Base-by-base conservation (phyloP, 1,140 invertebrate species). In the Drosophila busckii region DNA sequence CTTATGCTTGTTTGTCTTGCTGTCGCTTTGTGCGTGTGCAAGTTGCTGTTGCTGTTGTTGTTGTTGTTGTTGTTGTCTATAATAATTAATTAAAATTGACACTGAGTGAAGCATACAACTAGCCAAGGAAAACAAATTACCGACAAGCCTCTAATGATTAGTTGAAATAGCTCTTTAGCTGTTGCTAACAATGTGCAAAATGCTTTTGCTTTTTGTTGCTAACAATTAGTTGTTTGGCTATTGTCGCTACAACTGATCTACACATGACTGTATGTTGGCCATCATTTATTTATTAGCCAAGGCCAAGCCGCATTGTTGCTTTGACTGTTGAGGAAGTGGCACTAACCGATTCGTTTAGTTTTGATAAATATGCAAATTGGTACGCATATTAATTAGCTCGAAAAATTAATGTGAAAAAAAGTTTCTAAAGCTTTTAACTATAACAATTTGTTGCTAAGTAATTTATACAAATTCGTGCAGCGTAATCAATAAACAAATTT, bases 21-120 rank as follows among this genome's bases (percentile, higher is more conserved):
- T 17, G 46, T 20, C 31, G 41, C 32, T 25, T 7, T 19, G 25
- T 17, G 41, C 12, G 5, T 13, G 13, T 26, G 17, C 16, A 4
- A 37, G 17, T 44, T 32, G n/a, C 25, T 16, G 45, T 34, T 50
- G 22, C 42, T 31, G 26, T 37, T 58, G 16, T 16, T 35, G 31
- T 55, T 25, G 60, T 62, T 70, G 48, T 44, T 68, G 52, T 67
- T 58, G 38, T 40, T 46, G 58, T 53, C 56, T 67, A 58, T 70
- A 82, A 59, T 82, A 82, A 82, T 82, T 75, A 75, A 82, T 73
- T 82, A 56, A 70, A 82, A 82, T 82, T 82, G 75, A 82, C 75
- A 82, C 82, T 82, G 75, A 82, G 44, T 82, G 75, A 82, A 41
- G 23, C 69, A 69, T 8, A 15, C 12, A 53, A 40, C 34, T 38